These are phyloP conservation scores for Halichoerus grypus DNA, from an alignment of 2,113 vertebrate genomes.

Conservation along the genomic window DNA sequence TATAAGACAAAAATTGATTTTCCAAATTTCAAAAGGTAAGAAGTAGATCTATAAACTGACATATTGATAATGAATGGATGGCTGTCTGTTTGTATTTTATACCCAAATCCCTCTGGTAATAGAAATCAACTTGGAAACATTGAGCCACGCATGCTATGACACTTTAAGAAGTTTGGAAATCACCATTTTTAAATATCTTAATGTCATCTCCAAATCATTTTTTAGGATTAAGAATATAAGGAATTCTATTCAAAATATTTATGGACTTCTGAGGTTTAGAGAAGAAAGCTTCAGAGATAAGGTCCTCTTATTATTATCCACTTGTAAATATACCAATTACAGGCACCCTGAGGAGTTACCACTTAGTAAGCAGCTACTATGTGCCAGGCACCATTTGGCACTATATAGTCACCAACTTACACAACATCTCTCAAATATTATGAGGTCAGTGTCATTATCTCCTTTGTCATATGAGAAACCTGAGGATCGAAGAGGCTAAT, in stretches of 20 bases:
- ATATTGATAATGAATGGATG: neutral
- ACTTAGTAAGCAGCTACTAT: neutral
- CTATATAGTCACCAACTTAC: neutral
- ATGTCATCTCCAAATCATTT: neutral
- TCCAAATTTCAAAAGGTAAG: slow-evolving; percentile 1
- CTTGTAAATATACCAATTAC: neutral
- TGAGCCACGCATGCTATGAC: neutral
- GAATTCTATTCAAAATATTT: slow-evolving; percentile 21
- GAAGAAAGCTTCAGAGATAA: slow-evolving; percentile 16
- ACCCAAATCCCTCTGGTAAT: slow-evolving; percentile 4
- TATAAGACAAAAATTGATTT: neutral
- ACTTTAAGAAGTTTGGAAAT: slow-evolving; percentile 36
- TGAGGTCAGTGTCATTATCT: neutral
- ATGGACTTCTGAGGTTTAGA: neutral
- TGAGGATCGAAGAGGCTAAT: slow-evolving; percentile 38
- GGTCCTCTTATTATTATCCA: neutral
- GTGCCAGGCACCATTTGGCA: neutral
- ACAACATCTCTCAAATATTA: neutral
- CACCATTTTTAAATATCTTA: slow-evolving; percentile 15
- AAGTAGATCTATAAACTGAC: neutral
- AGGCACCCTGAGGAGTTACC: neutral
- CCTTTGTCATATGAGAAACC: neutral
- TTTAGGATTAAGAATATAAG: neutral
- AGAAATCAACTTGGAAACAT: slow-evolving; percentile 50
- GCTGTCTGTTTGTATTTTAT: slow-evolving; percentile 21